Percentiles rank a stretch among this genome's conserved stretches.
Conservation (phyloP, 2,113 vertebrate species). For the Petromus typicus region DNA sequence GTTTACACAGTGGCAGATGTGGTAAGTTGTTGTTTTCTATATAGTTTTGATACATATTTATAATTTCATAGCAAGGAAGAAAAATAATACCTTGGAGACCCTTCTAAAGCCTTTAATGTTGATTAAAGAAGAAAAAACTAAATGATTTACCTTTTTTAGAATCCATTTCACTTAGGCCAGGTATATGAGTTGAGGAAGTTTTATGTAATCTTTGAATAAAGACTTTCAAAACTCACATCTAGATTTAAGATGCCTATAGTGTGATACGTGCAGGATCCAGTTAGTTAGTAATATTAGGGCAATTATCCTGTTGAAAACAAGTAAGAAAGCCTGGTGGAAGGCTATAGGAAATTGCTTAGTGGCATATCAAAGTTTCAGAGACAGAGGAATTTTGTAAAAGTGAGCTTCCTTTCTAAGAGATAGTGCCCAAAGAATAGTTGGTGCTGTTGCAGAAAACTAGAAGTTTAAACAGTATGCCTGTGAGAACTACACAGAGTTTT, state of each 20-base stretch:
- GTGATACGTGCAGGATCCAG: neutral
- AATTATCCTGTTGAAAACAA: neutral
- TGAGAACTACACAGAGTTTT: neutral
- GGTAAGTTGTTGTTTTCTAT: neutral
- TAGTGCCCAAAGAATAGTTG: neutral
- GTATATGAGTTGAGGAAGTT: conserved; percentile 37
- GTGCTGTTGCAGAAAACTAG: neutral
- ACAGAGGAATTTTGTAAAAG: neutral
- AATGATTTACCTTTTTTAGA: neutral
- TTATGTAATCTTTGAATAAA: conserved; percentile 17
- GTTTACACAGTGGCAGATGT: neutral
- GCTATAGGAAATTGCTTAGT: neutral
- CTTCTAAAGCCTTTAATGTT: neutral
- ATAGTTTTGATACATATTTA: neutral
- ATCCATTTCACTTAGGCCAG: neutral
- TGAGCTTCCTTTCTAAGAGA: neutral
- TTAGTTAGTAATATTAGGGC: neutral
- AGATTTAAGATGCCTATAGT: neutral
- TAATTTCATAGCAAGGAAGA: neutral
- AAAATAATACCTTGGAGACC: neutral
- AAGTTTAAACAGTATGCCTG: neutral
- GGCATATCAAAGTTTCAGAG: neutral
- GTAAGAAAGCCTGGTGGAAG: neutral
- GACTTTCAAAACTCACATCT: conserved; percentile 23
- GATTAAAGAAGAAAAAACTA: neutral